These are phyloP conservation scores for Platyrinchus mystaceus DNA, from an alignment of 2,797 vertebrate species.

Conservation along the genomic window DNA sequence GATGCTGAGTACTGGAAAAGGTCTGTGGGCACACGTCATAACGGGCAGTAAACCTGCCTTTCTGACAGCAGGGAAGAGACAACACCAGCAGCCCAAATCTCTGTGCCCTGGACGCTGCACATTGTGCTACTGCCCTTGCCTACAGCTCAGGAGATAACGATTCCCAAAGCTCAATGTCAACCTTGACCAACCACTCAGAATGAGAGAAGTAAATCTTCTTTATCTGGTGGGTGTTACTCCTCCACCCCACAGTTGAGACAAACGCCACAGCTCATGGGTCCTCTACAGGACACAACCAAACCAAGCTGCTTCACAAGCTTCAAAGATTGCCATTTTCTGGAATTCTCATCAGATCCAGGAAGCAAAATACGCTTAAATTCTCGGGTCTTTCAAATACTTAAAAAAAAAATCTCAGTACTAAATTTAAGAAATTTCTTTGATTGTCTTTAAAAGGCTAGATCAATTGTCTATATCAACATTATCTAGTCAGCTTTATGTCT, in stretches of 20 bases:
- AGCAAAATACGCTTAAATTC: not conserved
- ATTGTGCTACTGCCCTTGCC: not conserved
- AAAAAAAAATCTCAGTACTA: not conserved
- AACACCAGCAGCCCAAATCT: not conserved
- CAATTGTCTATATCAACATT: not conserved
- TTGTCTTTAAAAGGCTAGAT: not conserved
- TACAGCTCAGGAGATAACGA: not conserved
- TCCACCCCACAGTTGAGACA: not conserved
- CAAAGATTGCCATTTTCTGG: not conserved
- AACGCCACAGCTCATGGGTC: not conserved
- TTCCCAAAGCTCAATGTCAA: not conserved
- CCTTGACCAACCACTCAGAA: not conserved
- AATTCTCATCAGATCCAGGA: not conserved
- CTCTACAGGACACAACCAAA: not conserved
- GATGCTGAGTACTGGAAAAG: not conserved
- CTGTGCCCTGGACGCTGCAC: fast-evolving
- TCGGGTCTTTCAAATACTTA: not conserved
- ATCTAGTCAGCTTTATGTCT: not conserved
- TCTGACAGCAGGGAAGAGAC: not conserved
- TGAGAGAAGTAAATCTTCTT: not conserved
- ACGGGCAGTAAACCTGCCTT: not conserved
- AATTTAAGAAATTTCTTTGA: not conserved
- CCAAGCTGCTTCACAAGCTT: not conserved
- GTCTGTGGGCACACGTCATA: not conserved
- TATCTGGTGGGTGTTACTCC: not conserved